Evolutionary conservation across 23 tunicate species (phyloP).

Genomic region (Styela clava): DNA sequence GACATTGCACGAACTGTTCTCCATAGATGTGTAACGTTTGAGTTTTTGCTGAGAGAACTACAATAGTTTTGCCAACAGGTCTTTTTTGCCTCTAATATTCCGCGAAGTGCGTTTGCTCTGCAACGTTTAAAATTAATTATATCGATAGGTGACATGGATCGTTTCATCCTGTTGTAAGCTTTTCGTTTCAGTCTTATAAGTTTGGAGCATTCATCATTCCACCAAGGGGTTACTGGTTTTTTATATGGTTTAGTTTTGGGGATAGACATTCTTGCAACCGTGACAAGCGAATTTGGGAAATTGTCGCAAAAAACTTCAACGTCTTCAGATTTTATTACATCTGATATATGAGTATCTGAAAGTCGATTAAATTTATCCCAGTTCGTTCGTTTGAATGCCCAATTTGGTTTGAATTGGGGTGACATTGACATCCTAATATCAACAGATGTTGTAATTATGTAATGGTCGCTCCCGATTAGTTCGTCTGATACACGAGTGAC

Average conservation of each 20-base stretch:
- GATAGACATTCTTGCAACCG: neutral
- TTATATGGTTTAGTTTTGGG: neutral
- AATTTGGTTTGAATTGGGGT: neutral
- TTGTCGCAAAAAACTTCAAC: neutral
- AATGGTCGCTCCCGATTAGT: neutral
- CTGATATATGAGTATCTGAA: neutral
- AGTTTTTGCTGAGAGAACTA: neutral
- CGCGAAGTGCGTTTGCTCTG: neutral
- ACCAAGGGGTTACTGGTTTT: neutral
- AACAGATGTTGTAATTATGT: neutral
- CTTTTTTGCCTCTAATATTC: neutral
- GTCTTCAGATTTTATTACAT: too few species aligned
- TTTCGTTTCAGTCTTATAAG: neutral
- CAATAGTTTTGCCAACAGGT: neutral
- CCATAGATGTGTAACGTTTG: neutral
- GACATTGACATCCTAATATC: neutral
- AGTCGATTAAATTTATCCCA: neutral
- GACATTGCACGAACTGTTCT: neutral
- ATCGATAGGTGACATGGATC: neutral
- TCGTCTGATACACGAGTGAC: neutral
- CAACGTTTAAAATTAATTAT: neutral
- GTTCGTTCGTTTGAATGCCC: neutral
- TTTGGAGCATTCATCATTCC: neutral
- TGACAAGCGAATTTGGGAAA: neutral
- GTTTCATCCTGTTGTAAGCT: neutral